phyloP scores from a whole-genome alignment of 1,140 invertebrate genomes.

The Zaprionus kolodkinae region DNA sequence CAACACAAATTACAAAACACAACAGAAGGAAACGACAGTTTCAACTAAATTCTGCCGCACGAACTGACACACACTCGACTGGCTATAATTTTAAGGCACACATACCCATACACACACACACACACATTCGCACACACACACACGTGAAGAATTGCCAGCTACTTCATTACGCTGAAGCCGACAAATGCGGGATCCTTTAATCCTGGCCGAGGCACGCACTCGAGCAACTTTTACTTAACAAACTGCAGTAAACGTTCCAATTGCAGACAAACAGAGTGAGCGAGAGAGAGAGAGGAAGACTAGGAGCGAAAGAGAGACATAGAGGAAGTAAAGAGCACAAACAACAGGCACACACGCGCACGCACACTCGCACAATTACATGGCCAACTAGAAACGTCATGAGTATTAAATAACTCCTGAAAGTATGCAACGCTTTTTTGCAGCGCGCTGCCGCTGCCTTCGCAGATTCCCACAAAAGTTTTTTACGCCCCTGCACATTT shows the following conservation, averaged over 20 bases:
- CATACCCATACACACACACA: constrained; percentile 5
- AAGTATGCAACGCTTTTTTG: constrained; percentile 70
- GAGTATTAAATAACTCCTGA: constrained; percentile 77
- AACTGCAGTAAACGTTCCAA: constrained; percentile 71
- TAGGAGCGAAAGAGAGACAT: neutral
- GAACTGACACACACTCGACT: constrained; percentile 33
- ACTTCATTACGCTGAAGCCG: constrained; percentile 64
- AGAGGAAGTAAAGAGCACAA: neutral
- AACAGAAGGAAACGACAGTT: constrained; percentile 31
- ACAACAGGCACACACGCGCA: constrained; percentile 16
- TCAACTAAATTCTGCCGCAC: constrained; percentile 51
- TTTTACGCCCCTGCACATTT: constrained; percentile 50
- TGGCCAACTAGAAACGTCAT: constrained; percentile 63
- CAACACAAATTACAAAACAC: constrained; percentile 41
- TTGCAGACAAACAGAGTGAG: constrained; percentile 37
- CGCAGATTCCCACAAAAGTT: constrained; percentile 46
- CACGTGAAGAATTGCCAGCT: constrained; percentile 45
- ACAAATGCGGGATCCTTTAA: constrained; percentile 48
- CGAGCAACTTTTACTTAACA: constrained; percentile 71
- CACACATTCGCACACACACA: neutral
- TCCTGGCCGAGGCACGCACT: constrained; percentile 59
- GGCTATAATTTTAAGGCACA: constrained; percentile 49
- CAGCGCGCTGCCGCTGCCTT: constrained; percentile 8
- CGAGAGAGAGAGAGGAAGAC: neutral
- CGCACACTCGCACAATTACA: constrained; percentile 70